Evolutionary conservation across 2,888 invertebrate species (phyloP).

Genomic region (Pherbina coryleti): DNA sequence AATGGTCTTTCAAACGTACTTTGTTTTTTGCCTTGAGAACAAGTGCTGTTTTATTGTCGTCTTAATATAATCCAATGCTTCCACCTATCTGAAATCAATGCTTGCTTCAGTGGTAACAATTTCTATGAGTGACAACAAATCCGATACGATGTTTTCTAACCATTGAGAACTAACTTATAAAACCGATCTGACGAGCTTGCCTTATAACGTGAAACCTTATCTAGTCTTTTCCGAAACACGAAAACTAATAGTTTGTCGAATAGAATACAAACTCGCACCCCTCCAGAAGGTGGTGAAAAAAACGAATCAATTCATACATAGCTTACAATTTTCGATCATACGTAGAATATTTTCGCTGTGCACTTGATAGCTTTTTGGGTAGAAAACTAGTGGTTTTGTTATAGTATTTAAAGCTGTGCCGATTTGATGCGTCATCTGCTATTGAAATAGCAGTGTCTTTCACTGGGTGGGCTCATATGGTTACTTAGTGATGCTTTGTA

Average conservation of each 20-base stretch:
- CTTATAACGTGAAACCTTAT: constrained; percentile 33
- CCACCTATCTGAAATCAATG: not conserved
- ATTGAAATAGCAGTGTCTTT: not conserved
- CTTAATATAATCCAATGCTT: not conserved
- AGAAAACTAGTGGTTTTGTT: constrained; percentile 63
- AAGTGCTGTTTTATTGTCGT: constrained; percentile 4
- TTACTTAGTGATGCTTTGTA: constrained; percentile 13
- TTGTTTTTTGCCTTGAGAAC: constrained; percentile 21
- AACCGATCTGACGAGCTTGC: constrained; percentile 28
- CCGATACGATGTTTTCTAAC: constrained; percentile 22
- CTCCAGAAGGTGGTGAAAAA: constrained; percentile 38
- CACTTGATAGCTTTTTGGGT: constrained; percentile 54
- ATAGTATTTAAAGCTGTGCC: constrained; percentile 9
- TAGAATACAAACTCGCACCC: constrained; percentile 24
- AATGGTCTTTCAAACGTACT: not conserved
- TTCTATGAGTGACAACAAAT: constrained; percentile 30
- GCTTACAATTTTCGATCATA: constrained; percentile 50
- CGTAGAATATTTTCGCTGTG: constrained; percentile 62
- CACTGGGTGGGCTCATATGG: not conserved
- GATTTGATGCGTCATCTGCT: constrained; percentile 11
- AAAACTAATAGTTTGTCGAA: constrained; percentile 36
- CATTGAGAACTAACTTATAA: constrained; percentile 43
- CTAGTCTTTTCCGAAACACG: constrained; percentile 31
- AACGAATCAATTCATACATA: constrained; percentile 30
- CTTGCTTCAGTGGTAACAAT: not conserved